Conservation (phyloP, 2,888 invertebrate genomes). For the Zygaena filipendulae region DNA sequence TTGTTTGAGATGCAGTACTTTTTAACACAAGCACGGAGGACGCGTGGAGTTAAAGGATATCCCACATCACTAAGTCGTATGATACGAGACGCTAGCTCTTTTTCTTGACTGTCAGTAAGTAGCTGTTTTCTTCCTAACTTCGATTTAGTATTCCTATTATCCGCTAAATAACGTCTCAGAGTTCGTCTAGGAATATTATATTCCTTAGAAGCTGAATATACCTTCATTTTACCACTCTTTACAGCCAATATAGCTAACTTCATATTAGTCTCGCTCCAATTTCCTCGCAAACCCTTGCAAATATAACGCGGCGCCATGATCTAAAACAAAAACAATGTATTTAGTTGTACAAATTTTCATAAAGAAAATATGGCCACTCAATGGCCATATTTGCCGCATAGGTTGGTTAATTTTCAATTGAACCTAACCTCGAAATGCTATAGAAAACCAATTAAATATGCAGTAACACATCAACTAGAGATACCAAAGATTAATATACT, state of each 20-base stretch:
- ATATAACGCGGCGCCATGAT: not conserved
- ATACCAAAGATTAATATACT: not conserved
- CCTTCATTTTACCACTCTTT: slow-evolving; percentile 4
- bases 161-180: slow-evolving; percentile 7
- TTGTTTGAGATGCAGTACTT: not conserved
- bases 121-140: slow-evolving; percentile 4
- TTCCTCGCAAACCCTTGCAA: slow-evolving; percentile 4
- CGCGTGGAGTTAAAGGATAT: not conserved
- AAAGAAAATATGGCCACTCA: slow-evolving; percentile 4
- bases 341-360: not conserved
- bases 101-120: slow-evolving; percentile 1
- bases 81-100: not conserved
- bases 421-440: not conserved
- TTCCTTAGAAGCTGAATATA: slow-evolving; percentile 5
- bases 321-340: slow-evolving; percentile 3
- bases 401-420: not conserved
- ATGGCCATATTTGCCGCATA: not conserved
- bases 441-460: not conserved
- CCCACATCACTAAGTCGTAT: slow-evolving; percentile 28
- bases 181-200: slow-evolving; percentile 8
- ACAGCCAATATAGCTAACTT: slow-evolving; percentile 7
- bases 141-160: slow-evolving; percentile 4
- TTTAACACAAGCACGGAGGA: not conserved
- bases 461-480: not conserved
- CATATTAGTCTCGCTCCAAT: slow-evolving; percentile 6